Evolutionary conservation across 2,113 vertebrate genomes (phyloP), one percentile per base, ranked within the genome.

Genomic region (Neogobius melanostomus): DNA sequence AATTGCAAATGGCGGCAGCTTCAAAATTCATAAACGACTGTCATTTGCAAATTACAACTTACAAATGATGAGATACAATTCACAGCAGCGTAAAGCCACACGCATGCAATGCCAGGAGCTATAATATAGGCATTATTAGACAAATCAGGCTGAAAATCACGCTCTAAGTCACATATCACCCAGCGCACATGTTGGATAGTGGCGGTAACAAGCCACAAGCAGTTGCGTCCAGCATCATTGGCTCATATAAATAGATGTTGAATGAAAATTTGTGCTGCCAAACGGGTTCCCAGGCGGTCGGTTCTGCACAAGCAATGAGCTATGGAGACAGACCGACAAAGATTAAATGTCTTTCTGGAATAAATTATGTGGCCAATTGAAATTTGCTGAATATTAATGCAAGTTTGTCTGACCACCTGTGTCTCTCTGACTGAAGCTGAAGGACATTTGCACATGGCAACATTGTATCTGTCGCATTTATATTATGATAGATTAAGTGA

Each of bases 41-140:
- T 11, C 61, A 64, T 64, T 64, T 64, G 7, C 45, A 48, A 64
- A 64, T 64, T 47, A 47, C 21, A 47, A 10, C 15, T 17, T 46
- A 47, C 61, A 63, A 47, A 47, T 63, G 7, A 63, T 47, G 43
- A 63, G 61, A 47, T 63, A 63, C 15, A 63, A 16, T 47, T 63
- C 43, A 7, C 43, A 62, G 11, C 45, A n/a, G 12, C 43, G 16
- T 10, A 15, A n/a, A 15, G 43, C 42, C 60, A 46, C 44, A 17
- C 45, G 3, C 16, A 14, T 21, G 6, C 11, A 6, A 11, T 21
- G 61, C 7, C n/a, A 47, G n/a, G 8, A n/a, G 44, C n/a, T 47
- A 45, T 56, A 15, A 15, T 46, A n/a, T 48, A 47, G 17, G 61
- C 21, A 47, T 64, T 48, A 64, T 64, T 16, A 6, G 44, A 2